phyloP scores from a whole-genome alignment of 2,113 vertebrate species.

The Syrmaticus mikado region DNA sequence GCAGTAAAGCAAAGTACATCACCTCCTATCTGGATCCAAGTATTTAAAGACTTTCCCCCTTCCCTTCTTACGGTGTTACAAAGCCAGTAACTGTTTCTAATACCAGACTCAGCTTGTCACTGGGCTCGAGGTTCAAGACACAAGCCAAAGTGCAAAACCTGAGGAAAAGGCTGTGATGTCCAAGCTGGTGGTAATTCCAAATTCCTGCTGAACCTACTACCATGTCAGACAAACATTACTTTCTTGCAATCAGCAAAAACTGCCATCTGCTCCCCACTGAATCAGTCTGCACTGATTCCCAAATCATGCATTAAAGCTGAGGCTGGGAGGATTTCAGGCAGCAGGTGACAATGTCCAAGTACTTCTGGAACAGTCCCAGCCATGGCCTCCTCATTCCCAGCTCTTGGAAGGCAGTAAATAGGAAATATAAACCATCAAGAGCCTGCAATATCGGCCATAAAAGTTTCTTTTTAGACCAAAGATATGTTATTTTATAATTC shows the following conservation, averaged over 20 bases:
- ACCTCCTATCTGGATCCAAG: background rate
- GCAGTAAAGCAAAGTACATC: background rate
- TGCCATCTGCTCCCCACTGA: accelerated
- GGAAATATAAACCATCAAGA: background rate
- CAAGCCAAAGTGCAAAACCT: background rate
- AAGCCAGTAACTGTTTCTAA: background rate
- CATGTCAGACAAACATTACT: background rate
- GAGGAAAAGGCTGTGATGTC: background rate
- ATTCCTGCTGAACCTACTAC: background rate
- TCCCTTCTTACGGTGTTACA: background rate
- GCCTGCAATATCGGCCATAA: background rate
- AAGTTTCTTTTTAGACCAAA: background rate
- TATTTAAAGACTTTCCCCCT: background rate
- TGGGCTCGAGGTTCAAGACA: background rate
- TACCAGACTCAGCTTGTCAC: background rate
- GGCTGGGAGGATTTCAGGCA: background rate
- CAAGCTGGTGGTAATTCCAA: no score
- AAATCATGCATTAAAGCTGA: background rate
- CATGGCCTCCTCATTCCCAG: background rate
- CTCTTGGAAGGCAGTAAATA: background rate
- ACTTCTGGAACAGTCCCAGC: background rate
- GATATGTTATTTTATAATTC: background rate
- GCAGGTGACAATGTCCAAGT: background rate
- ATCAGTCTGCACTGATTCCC: background rate
- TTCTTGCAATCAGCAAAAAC: background rate